These are phyloP conservation scores for Leptinotarsa haldemani DNA, from an alignment of 2,888 invertebrate species.

Conservation along the genomic window DNA sequence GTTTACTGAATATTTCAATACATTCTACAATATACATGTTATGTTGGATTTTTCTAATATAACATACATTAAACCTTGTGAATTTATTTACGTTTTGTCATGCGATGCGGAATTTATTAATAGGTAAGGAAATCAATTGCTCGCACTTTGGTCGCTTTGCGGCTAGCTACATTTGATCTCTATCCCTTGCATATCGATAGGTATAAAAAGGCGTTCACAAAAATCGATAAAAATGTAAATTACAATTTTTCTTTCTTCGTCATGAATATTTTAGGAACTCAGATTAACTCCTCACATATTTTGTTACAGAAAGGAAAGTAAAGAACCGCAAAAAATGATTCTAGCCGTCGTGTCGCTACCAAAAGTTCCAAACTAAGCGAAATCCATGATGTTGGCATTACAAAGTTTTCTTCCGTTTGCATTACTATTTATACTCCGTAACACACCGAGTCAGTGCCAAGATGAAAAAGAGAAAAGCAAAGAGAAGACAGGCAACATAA, in stretches of 20 bases:
- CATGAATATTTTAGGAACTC: not conserved
- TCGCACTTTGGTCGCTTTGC: no score
- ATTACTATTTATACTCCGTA: conserved; percentile 49
- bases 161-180: no score
- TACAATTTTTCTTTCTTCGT: not conserved
- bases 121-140: no score
- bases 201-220: no score
- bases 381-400: conserved; percentile 35
- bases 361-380: conserved; percentile 31
- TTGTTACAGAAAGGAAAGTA: conserved; percentile 27
- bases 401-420: conserved; percentile 47
- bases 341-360: conserved; percentile 24
- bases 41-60: no score
- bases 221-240: not conserved
- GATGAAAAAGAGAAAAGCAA: conserved; percentile 40
- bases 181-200: no score
- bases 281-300: not conserved
- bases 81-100: no score
- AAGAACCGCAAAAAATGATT: conserved; percentile 27
- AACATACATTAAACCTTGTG: no score
- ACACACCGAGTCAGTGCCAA: conserved; percentile 44
- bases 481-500: conserved; percentile 23
- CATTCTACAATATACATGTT: no score
- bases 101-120: no score
- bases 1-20: no score